Evolutionary conservation across 1,140 invertebrate species (phyloP).

Genomic region (Lepidurus packardi): DNA sequence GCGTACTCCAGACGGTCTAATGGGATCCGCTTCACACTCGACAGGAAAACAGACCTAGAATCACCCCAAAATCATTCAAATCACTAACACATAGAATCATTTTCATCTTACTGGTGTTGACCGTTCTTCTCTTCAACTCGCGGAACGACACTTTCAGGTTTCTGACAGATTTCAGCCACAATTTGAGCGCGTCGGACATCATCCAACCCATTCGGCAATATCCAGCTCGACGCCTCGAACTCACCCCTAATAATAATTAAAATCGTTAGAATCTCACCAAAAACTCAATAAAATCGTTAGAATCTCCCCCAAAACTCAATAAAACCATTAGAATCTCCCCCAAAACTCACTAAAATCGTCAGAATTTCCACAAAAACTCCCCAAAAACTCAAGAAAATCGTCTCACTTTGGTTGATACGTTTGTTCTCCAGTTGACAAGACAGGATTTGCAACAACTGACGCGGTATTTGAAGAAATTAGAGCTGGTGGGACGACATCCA

Average conservation of each 20-base stretch:
- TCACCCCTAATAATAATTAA: not conserved
- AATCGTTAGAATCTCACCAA: not conserved
- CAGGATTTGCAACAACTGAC: not conserved
- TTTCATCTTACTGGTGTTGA: not conserved
- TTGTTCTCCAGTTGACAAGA: no score
- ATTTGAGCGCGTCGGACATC: not conserved
- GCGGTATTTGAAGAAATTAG: not conserved
- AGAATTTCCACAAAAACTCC: no score
- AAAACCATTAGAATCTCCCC: not conserved
- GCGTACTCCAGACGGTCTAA: not conserved
- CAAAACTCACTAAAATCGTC: not conserved
- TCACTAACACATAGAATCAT: not conserved
- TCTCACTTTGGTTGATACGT: no score
- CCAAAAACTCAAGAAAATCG: not conserved
- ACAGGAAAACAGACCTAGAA: not conserved
- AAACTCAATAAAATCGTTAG: not conserved
- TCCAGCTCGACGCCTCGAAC: not conserved
- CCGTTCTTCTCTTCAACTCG: not conserved
- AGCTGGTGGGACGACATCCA: constrained; percentile 12
- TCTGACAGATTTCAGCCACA: not conserved
- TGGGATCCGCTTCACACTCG: not conserved
- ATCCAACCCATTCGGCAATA: not conserved
- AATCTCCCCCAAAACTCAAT: no score
- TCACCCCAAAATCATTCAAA: not conserved
- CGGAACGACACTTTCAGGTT: not conserved